These are phyloP conservation scores for Heloderma charlesbogerti DNA, from an alignment of 2,113 vertebrate species.

Conservation along the genomic window DNA sequence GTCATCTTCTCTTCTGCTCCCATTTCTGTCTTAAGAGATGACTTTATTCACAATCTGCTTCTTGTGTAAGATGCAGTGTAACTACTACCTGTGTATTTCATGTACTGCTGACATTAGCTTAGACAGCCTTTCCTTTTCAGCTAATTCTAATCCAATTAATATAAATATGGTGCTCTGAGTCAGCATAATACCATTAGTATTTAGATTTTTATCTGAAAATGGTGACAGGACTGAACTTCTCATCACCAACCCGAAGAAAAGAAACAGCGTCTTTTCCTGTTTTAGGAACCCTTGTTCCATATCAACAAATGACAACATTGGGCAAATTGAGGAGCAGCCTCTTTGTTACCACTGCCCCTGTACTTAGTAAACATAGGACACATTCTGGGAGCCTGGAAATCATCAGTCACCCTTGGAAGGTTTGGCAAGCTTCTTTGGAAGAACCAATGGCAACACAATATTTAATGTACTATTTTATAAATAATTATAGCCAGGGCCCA, in stretches of 20 bases:
- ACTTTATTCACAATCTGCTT: conserved; percentile 25
- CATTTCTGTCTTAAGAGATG: not conserved
- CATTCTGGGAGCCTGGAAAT: not conserved
- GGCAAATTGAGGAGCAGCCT: fast-evolving
- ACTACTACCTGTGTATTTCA: conserved; percentile 45
- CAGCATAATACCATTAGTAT: conserved; percentile 59
- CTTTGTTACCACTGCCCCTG: fast-evolving
- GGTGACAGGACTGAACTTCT: conserved; percentile 24
- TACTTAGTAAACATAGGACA: fast-evolving
- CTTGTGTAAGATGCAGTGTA: conserved; percentile 11
- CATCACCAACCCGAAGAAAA: not conserved
- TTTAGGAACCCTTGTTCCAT: fast-evolving
- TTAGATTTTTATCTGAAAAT: conserved; percentile 44
- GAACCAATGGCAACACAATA: not conserved
- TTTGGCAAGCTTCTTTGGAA: not conserved
- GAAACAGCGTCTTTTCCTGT: conserved; percentile 8
- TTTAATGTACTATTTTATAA: not conserved
- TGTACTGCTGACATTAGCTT: conserved; percentile 51
- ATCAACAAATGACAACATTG: fast-evolving
- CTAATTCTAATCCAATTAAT: conserved; percentile 53
- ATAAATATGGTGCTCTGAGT: conserved; percentile 39
- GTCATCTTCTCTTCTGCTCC: not conserved
- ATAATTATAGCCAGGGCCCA: not conserved
- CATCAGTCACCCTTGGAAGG: fast-evolving
- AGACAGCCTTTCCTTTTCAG: conserved; percentile 59